These are phyloP conservation scores for Sinosuthora webbiana DNA, from an alignment of 2,113 vertebrate genomes.

Conservation along the genomic window DNA sequence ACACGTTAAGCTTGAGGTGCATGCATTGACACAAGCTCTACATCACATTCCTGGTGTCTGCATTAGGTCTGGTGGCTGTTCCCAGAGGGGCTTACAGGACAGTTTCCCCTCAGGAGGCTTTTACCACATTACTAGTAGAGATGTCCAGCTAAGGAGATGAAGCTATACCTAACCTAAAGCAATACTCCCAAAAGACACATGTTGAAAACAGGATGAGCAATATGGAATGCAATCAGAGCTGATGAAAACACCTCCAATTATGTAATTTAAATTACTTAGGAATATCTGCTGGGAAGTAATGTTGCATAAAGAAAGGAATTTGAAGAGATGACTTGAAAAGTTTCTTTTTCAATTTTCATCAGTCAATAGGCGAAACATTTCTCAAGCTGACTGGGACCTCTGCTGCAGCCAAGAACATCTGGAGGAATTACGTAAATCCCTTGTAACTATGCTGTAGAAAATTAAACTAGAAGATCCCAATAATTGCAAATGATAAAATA, in stretches of 20 bases:
- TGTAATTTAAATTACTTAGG: background rate
- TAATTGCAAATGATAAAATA: background rate
- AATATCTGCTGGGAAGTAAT: background rate
- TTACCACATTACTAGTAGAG: background rate
- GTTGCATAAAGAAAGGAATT: background rate
- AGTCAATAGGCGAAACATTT: background rate
- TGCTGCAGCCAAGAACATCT: background rate
- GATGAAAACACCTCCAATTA: background rate
- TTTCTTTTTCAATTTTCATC: background rate
- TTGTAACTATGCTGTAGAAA: background rate
- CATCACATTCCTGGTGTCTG: background rate
- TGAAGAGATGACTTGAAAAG: background rate
- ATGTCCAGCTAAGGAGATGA: background rate
- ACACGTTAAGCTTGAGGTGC: accelerated
- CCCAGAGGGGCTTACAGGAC: background rate
- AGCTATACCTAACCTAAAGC: background rate
- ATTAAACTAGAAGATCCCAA: background rate
- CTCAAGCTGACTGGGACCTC: background rate
- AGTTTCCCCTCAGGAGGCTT: background rate
- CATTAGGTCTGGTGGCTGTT: accelerated
- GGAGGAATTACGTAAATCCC: background rate
- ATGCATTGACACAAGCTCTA: background rate
- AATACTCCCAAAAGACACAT: background rate
- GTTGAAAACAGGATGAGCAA: background rate
- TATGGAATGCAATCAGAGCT: background rate